Evolutionary conservation across 2,113 vertebrate genomes (phyloP), one percentile per base, ranked within the genome.

Genomic region (Cinclus mexicanus): DNA sequence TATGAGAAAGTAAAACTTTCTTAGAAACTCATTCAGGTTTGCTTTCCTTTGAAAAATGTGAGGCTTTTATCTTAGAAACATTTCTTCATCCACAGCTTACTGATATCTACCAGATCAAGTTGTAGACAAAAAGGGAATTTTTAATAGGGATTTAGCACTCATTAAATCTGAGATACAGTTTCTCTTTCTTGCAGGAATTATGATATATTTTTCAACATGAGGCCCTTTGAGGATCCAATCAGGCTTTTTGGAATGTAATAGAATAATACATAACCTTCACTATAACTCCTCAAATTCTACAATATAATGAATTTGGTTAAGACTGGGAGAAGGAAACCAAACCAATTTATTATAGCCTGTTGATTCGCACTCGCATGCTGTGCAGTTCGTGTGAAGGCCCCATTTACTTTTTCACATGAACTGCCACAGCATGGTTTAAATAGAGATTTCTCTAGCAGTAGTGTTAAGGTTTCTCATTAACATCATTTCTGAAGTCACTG

Each of bases 371-470:
- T 96, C 79, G 74, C 96, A 95, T 96, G 95, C 95, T 97, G 96
- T 96, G 96, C 95, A 95, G 88, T 97, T 95, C 86, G 1, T 97
- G 96, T 96, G 96, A 97, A 97, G 96, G 96, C 87, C 92, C 94
- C 96, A 86, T 95, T 97, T 97, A 94, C 94, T 97, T 97, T 97
- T 97, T 97, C 96, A 97, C 97, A 97, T 96, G 95, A 97, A 70
- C 96, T 97, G 90, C 91, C 97, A 95, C 97, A 97, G 97, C 96
- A 96, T 96, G 97, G 94, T 84, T 96, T 97, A 97, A 97, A 97
- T 89, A 95, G 96, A 97, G 83, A 96, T 95, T 97, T 96, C 94
- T 90, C 94, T 41, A 94, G 95, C 92, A 82, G 55, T 89, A 85
- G 89, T 93, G 80, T 93, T 96, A 95, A 92, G 84, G 81, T 89